A percentile compares a stretch with the other conserved stretches of the same genome.
Conservation (phyloP, 2,888 invertebrate species). For the Cremastobaeus sp. region DNA sequence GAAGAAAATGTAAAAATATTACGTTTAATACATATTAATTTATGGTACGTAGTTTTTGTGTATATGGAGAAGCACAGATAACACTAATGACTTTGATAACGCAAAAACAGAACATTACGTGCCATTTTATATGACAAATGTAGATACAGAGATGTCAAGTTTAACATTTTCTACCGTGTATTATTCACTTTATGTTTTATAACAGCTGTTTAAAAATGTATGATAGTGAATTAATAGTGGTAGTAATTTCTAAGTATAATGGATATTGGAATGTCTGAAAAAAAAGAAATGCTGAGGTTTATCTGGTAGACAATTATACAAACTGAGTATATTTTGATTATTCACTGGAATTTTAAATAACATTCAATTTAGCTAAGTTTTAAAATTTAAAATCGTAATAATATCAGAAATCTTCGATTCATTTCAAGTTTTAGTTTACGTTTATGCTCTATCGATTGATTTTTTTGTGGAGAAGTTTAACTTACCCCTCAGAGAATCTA, state of each 20-base stretch:
- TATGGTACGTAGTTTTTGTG: constrained; percentile 37
- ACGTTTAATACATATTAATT: constrained; percentile 42
- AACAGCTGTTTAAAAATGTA: constrained; percentile 47
- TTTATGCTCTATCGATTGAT: too few species aligned
- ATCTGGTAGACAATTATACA: too few species aligned
- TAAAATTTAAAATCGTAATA: too few species aligned
- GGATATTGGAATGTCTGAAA: not conserved
- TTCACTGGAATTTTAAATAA: too few species aligned
- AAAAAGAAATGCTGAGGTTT: too few species aligned
- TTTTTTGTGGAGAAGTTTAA: too few species aligned
- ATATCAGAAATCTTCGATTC: too few species aligned
- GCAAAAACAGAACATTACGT: constrained; percentile 35
- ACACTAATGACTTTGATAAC: constrained; percentile 54
- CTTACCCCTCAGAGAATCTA: constrained; percentile 20
- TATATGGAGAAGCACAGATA: constrained; percentile 45
- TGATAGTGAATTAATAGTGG: constrained; percentile 29
- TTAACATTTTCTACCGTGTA: constrained; percentile 39
- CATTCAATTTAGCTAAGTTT: too few species aligned
- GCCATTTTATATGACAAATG: constrained; percentile 43
- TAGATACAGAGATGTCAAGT: constrained; percentile 43
- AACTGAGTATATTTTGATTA: too few species aligned
- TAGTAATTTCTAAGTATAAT: constrained; percentile 27
- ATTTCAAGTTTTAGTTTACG: constrained; percentile 25
- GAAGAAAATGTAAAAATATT: constrained; percentile 33
- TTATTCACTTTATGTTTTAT: constrained; percentile 41